Base-by-base conservation (phyloP, 2,797 vertebrate genomes). In the Geotrypetes seraphini region DNA sequence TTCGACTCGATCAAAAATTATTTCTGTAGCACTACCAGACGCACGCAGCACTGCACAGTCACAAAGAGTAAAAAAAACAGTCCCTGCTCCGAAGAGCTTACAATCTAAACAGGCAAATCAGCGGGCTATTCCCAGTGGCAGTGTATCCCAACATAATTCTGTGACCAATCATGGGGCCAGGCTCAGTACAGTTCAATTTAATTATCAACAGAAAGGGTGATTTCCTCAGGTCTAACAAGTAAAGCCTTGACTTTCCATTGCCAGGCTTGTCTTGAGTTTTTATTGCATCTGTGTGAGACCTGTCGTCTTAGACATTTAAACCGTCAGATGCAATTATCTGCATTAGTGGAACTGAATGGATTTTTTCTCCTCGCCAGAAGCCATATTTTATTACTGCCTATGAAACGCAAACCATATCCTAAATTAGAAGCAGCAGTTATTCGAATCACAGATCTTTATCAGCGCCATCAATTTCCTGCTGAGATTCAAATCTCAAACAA, bases 261-360 rank as follows among this genome's bases (percentile, higher is more conserved):
- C 22, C 22, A 24, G 12, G n/a, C n/a, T n/a, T n/a, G n/a, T n/a
- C n/a, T n/a, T n/a, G 34, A n/a, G n/a, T n/a, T n/a, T n/a, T n/a
- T n/a, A n/a, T n/a, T n/a, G 39, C 50, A 29, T 51, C 45, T 51
- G 42, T 53, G 51, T 41, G 53, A 8, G 30, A 31, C 56, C 41
- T 17, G 43, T 46, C 52, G 61, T 43, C 46, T 50, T 16, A 31
- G 61, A 57, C 47, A 5, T 63, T 65, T 42, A 59, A 48, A 38
- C 55, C 53, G 55, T 50, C 53, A 62, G 52, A 18, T 36, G 43
- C 24, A 33, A 60, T 64, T 57, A 62, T 43, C 45, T 20, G 18
- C 54, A 3, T 31, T 52, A 43, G 37, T 63, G 56, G 53, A 56
- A 41, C 57, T 60, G 29, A 53, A 60, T 43, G 54, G 39, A 30